Evolutionary conservation across 2,797 vertebrate species (phyloP).

Genomic region (Falco naumanni): DNA sequence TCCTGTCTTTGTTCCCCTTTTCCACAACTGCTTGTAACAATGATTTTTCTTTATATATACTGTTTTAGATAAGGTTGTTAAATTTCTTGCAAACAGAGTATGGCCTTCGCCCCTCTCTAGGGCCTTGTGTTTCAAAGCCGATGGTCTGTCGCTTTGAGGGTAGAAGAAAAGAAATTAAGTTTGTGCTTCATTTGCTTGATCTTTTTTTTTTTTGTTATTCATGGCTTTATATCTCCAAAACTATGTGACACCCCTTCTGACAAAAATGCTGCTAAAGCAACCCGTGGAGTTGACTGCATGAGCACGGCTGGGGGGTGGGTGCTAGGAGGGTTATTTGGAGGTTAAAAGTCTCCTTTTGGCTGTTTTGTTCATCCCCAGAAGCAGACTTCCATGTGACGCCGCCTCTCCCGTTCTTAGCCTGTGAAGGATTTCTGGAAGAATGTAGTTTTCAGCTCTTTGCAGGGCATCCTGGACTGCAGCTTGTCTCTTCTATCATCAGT

Average conservation of each 20-base stretch:
- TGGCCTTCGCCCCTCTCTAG: no score
- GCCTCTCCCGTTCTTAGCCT: not conserved
- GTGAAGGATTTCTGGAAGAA: not conserved
- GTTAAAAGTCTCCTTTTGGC: not conserved
- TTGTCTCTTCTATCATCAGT: not conserved
- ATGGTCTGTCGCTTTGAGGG: no score
- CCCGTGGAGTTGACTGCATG: accelerated
- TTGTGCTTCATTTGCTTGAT: no score
- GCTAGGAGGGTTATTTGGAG: not conserved
- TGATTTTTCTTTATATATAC: no score
- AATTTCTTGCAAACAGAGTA: no score
- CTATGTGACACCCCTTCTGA: accelerated
- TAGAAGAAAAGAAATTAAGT: no score
- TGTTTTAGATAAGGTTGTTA: no score
- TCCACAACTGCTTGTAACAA: no score
- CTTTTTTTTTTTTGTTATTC: no score
- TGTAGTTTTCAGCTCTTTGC: conserved; percentile 15
- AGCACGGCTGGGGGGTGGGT: not conserved
- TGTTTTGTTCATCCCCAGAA: not conserved
- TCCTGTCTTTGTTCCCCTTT: no score
- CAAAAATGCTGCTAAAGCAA: not conserved
- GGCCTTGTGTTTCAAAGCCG: no score
- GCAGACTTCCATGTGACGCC: not conserved
- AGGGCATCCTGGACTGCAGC: not conserved
- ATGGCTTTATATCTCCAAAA: not conserved